Conservation (phyloP, 2,888 invertebrate genomes). For the Syrphus vitripennis region DNA sequence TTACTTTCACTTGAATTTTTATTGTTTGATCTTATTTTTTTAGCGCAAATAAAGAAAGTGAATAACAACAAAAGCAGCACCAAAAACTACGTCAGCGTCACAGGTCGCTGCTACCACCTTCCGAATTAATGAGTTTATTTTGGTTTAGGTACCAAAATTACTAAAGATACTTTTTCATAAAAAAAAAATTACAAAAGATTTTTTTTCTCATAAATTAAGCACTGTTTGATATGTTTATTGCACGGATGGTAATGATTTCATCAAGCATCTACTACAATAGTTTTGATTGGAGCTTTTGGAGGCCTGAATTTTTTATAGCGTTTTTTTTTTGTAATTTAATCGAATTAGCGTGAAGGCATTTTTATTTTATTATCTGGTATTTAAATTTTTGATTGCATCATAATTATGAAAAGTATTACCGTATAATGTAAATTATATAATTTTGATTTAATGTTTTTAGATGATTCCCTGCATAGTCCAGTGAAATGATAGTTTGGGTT, state of each 20-base stretch:
- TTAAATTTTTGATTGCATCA: not conserved
- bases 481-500: no score
- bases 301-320: not conserved
- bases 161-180: not conserved
- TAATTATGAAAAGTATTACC: not conserved
- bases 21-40: not conserved
- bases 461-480: no score
- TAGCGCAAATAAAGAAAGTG: not conserved
- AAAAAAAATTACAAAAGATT: not conserved
- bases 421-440: not conserved
- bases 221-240: constrained; percentile 3
- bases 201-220: constrained; percentile 1
- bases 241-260: constrained; percentile 4
- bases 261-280: not conserved
- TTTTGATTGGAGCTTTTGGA: not conserved
- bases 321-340: not conserved
- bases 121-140: not conserved
- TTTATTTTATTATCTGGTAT: not conserved
- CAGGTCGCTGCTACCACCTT: not conserved
- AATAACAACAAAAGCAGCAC: no score
- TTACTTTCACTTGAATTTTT: constrained; percentile 9
- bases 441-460: not conserved
- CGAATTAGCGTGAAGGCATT: not conserved
- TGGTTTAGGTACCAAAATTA: not conserved
- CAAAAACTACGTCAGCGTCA: not conserved